Evolutionary conservation across 1,140 invertebrate genomes (phyloP), one percentile per base, ranked within the genome.

Genomic region (Brachionus asplanchnoidis): DNA sequence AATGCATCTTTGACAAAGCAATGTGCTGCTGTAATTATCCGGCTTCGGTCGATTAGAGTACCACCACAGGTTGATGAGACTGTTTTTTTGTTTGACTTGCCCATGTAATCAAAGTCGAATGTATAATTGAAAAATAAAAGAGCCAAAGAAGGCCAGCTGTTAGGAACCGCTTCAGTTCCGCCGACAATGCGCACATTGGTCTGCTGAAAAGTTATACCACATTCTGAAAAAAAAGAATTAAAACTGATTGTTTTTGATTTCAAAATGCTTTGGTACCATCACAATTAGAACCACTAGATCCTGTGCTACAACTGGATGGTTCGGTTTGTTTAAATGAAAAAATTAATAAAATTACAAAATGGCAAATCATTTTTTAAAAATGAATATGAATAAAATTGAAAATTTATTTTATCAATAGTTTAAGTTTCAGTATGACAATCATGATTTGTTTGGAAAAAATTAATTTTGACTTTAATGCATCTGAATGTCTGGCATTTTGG

Each of bases 11-110:
- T 46, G 12, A 82, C 14, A 40, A 70, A 68, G 44, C 85, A 85
- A 73, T 85, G 85, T 17, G 80, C 85, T 40, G 85, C 80, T n/a
- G 85, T 85, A 14, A 85, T 11, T 11, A 85, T 17, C 3, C 65
- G 17, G 3, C 40, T 50, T 11, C 50, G 17, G 60, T 85, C 42
- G 17, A 84, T 65, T 70, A 85, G 53, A 0, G 68, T 84, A 1
- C 85, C 85, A 9, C 85, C 85, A 73, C 85, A 85, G 12, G 26
- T 53, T 20, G 53, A 53, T 11, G 6, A 23, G 11, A 60, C 26
- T n/a, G 14, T 75, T 14, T 56, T 14, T 17, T 44, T 50, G 23
- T 77, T 12, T 14, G 23, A 26, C 50, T 26, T 28, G n/a, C 20
- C 20, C 12, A 46, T 77, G 40, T 17, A 42, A 14, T 77, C 42